phyloP scores from a whole-genome alignment of 2,888 invertebrate genomes.

The Pharmacophagus antenor region DNA sequence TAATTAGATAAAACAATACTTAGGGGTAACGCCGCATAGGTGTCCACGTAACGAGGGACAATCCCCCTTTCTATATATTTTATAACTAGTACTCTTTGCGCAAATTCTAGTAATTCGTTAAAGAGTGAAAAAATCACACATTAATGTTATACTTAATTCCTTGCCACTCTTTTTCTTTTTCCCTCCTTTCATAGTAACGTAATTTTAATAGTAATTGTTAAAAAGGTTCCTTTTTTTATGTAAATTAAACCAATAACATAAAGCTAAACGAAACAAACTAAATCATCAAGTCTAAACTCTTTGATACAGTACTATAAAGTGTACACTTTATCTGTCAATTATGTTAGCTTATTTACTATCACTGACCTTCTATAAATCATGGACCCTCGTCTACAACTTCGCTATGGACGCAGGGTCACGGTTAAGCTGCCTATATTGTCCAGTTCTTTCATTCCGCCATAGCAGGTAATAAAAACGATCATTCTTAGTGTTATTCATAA shows the following conservation, averaged over 20 bases:
- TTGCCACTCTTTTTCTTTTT: no score
- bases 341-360: conserved; percentile 15
- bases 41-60: no score
- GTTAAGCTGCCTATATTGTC: conserved; percentile 16
- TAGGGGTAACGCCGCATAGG: no score
- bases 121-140: no score
- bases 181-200: no score
- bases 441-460: not conserved
- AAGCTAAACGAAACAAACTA: not conserved
- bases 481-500: not conserved
- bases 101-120: no score
- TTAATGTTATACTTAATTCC: no score
- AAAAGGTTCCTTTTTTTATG: no score
- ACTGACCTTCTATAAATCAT: conserved; percentile 25
- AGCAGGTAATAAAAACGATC: conserved; percentile 4
- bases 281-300: not conserved
- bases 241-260: not conserved
- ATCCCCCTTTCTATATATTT: no score
- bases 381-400: conserved; percentile 30
- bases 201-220: no score
- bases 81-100: no score
- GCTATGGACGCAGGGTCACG: conserved; percentile 20
- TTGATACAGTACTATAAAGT: not conserved
- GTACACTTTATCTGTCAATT: conserved; percentile 6
- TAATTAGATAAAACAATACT: no score